These are phyloP conservation scores for Enteromius trimaculatus DNA, from an alignment of 2,797 vertebrate species.

Conservation along the genomic window DNA sequence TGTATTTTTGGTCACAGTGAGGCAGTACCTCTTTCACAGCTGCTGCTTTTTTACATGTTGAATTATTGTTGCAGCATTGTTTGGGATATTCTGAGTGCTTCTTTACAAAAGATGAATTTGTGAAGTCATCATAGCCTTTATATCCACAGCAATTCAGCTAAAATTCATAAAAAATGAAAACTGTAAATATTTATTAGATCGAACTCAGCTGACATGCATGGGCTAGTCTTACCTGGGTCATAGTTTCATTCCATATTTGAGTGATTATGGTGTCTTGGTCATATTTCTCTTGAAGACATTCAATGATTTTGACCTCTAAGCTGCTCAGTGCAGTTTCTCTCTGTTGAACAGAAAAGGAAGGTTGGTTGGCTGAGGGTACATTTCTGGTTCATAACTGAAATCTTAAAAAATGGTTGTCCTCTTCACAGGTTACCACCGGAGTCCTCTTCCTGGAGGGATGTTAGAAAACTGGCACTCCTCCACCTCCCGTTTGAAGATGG, in stretches of 20 bases:
- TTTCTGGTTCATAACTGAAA: background rate
- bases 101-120: conserved; percentile 44
- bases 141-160: conserved; percentile 78
- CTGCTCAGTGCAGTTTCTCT: conserved; percentile 54
- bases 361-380: background rate
- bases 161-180: background rate
- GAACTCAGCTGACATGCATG: background rate
- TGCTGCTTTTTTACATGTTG: accelerated
- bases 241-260: conserved; percentile 71
- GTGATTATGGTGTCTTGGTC: conserved; percentile 18
- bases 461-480: no score
- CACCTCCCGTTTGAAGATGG: no score
- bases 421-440: no score
- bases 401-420: no score
- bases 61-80: conserved; percentile 62
- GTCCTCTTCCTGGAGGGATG: no score
- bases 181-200: background rate
- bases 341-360: conserved; percentile 61
- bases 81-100: conserved; percentile 23
- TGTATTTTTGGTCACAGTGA: background rate
- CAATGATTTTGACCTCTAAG: conserved; percentile 50
- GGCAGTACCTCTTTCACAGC: background rate
- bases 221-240: conserved; percentile 69
- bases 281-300: conserved; percentile 56
- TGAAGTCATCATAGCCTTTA: conserved; percentile 77